Evolutionary conservation across 2,113 vertebrate genomes (phyloP), one percentile per base, ranked within the genome.

Genomic region (Solea solea): DNA sequence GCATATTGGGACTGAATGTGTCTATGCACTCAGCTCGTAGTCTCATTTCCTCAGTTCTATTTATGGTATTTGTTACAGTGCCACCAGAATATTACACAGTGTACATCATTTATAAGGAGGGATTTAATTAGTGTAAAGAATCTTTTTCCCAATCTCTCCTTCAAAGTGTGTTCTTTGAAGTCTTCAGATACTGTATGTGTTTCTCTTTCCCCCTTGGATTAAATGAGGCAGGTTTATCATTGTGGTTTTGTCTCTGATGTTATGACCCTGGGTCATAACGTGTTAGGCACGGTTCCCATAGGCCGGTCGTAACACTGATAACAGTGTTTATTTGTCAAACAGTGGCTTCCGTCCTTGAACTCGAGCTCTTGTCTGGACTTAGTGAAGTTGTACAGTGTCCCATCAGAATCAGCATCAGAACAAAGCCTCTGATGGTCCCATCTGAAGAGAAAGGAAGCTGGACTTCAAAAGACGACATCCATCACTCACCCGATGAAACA

Each of bases 171-270:
- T 15, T 40, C 69, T 62, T 53, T 72, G 58, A 65, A 64, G 54
- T 60, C 10, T 64, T 40, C 15, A 28, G 21, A 62, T 41, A 68
- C 69, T 49, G 21, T 2, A 42, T 45, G 46, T 45, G 15, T 57
- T 15, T 53, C 12, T 73, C 74, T 69, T 27, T 56, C 21, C 42
- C 64, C 21, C 9, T 45, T 42, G 12, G 82, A 48, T 56, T 54
- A 69, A 76, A 80, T 84, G 81, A 63, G 48, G 7, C 34, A 28
- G 9, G 10, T 65, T 83, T 73, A 80, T 75, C 72, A 0, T 21
- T 69, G 21, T 13, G 59, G 48, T 65, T 42, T 44, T 44, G 11
- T 13, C 54, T 62, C 39, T 49, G 53, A n/a, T n/a, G n/a, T n/a
- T n/a, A n/a, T n/a, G n/a, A n/a, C n/a, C n/a, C n/a, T n/a, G n/a